Evolutionary conservation across 2,113 vertebrate species (phyloP).

Genomic region (Rhineura floridana): DNA sequence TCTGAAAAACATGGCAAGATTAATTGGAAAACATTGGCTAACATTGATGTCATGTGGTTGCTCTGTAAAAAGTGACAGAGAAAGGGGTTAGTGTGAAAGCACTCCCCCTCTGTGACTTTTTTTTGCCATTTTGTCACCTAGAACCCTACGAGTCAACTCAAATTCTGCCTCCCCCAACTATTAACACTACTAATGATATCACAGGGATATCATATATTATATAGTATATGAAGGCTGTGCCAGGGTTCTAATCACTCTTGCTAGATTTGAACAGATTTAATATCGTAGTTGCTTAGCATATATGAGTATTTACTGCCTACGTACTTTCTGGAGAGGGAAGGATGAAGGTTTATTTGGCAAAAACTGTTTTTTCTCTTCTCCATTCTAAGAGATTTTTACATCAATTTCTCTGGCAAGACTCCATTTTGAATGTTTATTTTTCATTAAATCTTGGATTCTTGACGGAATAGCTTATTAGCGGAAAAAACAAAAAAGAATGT

Average conservation of each 20-base stretch:
- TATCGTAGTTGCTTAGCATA: not conserved
- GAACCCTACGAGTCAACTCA: not conserved
- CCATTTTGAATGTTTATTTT: conserved; percentile 36
- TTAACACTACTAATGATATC: not conserved
- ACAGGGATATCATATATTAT: too few species aligned
- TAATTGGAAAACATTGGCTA: not conserved
- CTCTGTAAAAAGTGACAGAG: not conserved
- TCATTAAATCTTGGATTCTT: conserved; percentile 53
- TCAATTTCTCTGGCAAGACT: conserved; percentile 14
- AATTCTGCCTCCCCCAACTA: not conserved
- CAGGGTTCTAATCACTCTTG: not conserved
- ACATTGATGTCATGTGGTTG: not conserved
- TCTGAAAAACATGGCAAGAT: not conserved
- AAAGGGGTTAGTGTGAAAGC: not conserved
- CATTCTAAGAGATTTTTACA: conserved; percentile 37
- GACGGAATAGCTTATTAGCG: conserved; percentile 39
- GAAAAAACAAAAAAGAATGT: conserved; percentile 15
- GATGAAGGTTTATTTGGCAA: conserved; percentile 34
- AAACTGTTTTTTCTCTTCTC: conserved; percentile 4
- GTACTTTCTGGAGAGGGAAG: not conserved
- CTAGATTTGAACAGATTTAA: not conserved
- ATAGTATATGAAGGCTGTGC: not conserved
- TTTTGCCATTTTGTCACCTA: not conserved
- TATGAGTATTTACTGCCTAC: not conserved
- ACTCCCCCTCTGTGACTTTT: not conserved